phyloP scores from a whole-genome alignment of 2,797 vertebrate species.

The Artibeus lituratus region DNA sequence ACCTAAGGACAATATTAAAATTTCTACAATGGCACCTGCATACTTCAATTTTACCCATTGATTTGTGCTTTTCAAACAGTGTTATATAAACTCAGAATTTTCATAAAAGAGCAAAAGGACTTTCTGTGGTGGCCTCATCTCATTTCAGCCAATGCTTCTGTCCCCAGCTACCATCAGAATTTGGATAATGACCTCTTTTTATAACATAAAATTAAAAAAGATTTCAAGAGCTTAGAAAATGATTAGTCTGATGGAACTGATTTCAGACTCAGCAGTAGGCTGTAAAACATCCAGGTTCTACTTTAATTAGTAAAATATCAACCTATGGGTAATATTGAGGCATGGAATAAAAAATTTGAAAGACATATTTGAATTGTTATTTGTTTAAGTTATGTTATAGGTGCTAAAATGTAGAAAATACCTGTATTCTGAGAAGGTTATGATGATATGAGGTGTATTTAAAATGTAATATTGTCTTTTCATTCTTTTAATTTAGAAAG shows the following conservation, averaged over 20 bases:
- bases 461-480: neutral
- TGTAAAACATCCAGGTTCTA: neutral
- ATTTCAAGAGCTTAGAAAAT: conserved; percentile 53
- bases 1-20: conserved; percentile 20
- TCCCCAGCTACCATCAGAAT: conserved; percentile 32
- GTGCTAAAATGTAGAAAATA: neutral
- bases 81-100: conserved; percentile 22
- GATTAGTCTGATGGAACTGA: conserved; percentile 1
- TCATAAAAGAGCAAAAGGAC: neutral
- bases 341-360: conserved; percentile 8
- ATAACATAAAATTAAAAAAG: conserved; percentile 43
- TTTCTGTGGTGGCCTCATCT: conserved; percentile 8
- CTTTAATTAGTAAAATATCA: conserved; percentile 52
- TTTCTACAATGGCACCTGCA: neutral
- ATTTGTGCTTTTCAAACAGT: conserved; percentile 4
- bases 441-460: neutral
- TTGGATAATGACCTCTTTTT: conserved; percentile 45
- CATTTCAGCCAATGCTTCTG: neutral
- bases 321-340: neutral
- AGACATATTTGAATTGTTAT: neutral
- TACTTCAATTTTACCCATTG: conserved; percentile 21
- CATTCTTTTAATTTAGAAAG: conserved; percentile 6
- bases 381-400: neutral
- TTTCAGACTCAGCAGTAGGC: neutral
- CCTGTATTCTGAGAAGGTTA: neutral